Percentiles rank a stretch among this genome's conserved stretches.
These are phyloP conservation scores for Myotis findleyi DNA, from an alignment of 2,797 vertebrate genomes.

Conservation along the genomic window DNA sequence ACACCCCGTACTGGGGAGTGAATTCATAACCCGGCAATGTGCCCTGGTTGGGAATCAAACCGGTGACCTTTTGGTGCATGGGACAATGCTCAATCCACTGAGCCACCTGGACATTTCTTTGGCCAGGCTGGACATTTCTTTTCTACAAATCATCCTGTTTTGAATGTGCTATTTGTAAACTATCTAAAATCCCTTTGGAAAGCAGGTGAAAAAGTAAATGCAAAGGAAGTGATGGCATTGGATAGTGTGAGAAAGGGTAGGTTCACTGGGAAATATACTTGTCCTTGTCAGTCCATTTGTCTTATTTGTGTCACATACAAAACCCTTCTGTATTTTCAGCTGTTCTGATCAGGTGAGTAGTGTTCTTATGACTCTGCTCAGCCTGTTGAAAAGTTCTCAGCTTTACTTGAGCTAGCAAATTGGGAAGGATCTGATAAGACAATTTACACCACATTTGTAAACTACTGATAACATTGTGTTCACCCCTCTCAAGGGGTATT, in stretches of 20 bases:
- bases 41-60: no score
- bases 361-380: neutral
- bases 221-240: neutral
- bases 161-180: neutral
- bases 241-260: neutral
- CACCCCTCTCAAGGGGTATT: constrained; percentile 61
- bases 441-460: constrained; percentile 40
- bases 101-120: no score
- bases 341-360: constrained; percentile 51
- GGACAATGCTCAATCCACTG: no score
- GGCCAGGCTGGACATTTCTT: no score
- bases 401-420: constrained; percentile 51
- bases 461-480: constrained; percentile 66
- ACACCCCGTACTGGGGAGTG: no score
- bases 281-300: neutral
- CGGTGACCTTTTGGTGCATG: no score
- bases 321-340: neutral
- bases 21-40: no score
- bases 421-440: constrained; percentile 56
- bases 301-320: constrained; percentile 5
- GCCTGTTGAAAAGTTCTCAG: constrained; percentile 49
- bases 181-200: constrained; percentile 25
- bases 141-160: constrained; percentile 37
- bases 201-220: constrained; percentile 22
- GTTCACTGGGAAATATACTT: neutral